A percentile compares a stretch with the other conserved stretches of the same genome.
Evolutionary conservation across 2,888 invertebrate genomes (phyloP).

Genomic region (Eupelmus urozonus): DNA sequence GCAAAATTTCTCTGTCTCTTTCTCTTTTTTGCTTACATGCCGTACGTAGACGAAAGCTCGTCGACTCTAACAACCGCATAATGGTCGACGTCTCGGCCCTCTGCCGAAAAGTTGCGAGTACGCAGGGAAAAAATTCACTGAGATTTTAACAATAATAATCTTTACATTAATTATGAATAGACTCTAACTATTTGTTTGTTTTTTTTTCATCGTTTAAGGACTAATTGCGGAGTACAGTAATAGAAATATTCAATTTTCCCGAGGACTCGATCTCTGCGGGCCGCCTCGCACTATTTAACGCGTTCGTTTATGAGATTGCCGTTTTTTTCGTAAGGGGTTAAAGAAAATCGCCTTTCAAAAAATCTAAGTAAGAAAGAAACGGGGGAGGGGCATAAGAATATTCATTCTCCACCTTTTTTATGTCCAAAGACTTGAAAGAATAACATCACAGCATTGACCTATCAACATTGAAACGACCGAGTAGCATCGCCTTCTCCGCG

Average conservation of each 20-base stretch:
- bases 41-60: constrained; percentile 32
- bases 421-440: constrained; percentile 64
- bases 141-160: constrained; percentile 73
- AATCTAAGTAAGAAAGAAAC: background rate
- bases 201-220: constrained; percentile 61
- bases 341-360: constrained; percentile 24
- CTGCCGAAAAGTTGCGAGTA: constrained; percentile 71
- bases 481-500: background rate
- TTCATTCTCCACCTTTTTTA: background rate
- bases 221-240: constrained; percentile 72
- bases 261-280: constrained; percentile 59
- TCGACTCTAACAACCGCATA: constrained; percentile 2
- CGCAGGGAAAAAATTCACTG: constrained; percentile 70
- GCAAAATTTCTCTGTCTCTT: too few relatives aligned
- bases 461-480: constrained; percentile 74
- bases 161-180: constrained; percentile 74
- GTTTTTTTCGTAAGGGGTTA: background rate
- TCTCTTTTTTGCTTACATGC: constrained; percentile 22
- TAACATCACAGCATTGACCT: constrained; percentile 76
- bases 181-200: constrained; percentile 66
- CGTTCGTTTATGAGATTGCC: too few relatives aligned
- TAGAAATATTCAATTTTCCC: constrained; percentile 71
- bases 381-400: background rate
- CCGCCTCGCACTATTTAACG: constrained; percentile 57
- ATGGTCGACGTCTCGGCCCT: constrained; percentile 62